phyloP scores from a whole-genome alignment of 2,888 invertebrate species.

The Pseudococcus viburni region DNA sequence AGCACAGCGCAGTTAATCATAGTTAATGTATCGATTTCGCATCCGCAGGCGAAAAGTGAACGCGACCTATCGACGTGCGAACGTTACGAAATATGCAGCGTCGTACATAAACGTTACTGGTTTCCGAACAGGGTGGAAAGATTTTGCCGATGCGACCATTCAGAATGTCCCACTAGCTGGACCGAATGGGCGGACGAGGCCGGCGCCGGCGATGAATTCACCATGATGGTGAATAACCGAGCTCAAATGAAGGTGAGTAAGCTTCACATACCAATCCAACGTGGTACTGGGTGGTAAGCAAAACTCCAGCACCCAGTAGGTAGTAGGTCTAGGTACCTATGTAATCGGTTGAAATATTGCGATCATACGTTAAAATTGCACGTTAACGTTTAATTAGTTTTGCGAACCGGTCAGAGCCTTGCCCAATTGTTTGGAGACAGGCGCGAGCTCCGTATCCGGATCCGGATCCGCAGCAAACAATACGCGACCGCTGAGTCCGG shows the following conservation, averaged over 20 bases:
- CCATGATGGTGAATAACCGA: conserved; percentile 75
- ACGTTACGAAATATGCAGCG: conserved; percentile 74
- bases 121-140: conserved; percentile 75
- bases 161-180: conserved; percentile 74
- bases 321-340: too few relatives aligned
- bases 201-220: conserved; percentile 69
- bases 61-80: conserved; percentile 75
- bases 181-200: conserved; percentile 70
- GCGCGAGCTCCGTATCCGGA: neutral
- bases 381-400: conserved; percentile 74
- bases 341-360: too few relatives aligned
- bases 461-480: too few relatives aligned
- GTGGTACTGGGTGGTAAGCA: too few relatives aligned
- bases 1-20: too few relatives aligned
- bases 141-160: conserved; percentile 76
- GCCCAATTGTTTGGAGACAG: conserved; percentile 67
- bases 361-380: conserved; percentile 64
- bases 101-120: conserved; percentile 76
- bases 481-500: neutral
- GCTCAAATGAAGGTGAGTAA: conserved; percentile 76
- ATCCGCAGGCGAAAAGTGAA: conserved; percentile 76
- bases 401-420: conserved; percentile 72
- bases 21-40: too few relatives aligned
- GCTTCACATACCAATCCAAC: too few relatives aligned
- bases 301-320: too few relatives aligned